phyloP scores from a whole-genome alignment of 2,797 vertebrate genomes.

The Sebastes hubbsi region DNA sequence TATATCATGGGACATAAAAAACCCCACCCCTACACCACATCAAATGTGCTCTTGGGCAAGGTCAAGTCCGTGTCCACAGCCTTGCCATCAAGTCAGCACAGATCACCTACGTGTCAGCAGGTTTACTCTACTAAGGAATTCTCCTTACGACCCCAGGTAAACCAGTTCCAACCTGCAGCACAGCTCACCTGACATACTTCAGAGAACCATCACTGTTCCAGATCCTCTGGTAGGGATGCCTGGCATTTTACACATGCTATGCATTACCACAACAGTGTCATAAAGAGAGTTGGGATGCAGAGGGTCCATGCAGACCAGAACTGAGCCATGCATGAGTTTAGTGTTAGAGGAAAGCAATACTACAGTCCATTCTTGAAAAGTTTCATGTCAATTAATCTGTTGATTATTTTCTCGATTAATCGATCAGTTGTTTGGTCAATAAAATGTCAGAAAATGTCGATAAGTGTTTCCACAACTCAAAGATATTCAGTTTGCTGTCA shows the following conservation, averaged over 20 bases:
- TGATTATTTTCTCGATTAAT: too few species aligned
- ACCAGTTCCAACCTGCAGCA: slow-evolving; percentile 80
- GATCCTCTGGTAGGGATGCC: slow-evolving; percentile 14
- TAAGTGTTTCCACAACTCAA: too few species aligned
- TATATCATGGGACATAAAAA: background rate
- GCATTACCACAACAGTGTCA: background rate
- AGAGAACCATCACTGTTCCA: slow-evolving; percentile 17
- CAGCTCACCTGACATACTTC: slow-evolving; percentile 58
- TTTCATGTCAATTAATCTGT: background rate
- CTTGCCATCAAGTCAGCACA: background rate
- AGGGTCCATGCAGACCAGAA: background rate
- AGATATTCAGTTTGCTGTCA: too few species aligned
- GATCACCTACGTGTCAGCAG: slow-evolving; percentile 59
- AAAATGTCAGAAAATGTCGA: too few species aligned
- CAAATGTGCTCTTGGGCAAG: slow-evolving; percentile 9
- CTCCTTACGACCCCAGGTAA: slow-evolving; percentile 61
- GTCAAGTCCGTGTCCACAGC: slow-evolving; percentile 33
- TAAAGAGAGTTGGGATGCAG: background rate
- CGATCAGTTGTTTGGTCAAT: too few species aligned
- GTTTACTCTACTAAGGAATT: slow-evolving; percentile 67
- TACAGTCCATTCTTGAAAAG: background rate
- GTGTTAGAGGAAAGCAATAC: background rate
- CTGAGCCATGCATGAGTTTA: background rate
- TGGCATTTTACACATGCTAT: background rate
- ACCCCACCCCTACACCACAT: background rate